Conservation (phyloP, 2,113 vertebrate species). For the Oreotrochilus melanogaster region DNA sequence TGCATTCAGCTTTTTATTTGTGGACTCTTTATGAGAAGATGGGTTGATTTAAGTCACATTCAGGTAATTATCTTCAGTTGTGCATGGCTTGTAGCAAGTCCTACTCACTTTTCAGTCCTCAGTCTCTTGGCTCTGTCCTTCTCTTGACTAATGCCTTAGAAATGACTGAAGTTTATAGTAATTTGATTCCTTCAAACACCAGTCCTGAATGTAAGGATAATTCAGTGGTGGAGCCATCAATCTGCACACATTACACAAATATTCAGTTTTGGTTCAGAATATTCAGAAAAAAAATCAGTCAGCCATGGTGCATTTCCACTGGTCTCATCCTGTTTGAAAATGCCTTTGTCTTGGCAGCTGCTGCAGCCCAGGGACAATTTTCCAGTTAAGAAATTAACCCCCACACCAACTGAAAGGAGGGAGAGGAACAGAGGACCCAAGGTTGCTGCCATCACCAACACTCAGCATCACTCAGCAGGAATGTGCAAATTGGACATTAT, state of each 20-base stretch:
- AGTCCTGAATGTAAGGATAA: not conserved
- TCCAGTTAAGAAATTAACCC: not conserved
- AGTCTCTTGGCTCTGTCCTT: not conserved
- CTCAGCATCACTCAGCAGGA: not conserved
- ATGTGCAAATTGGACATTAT: not conserved
- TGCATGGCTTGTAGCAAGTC: not conserved
- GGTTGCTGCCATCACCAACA: accelerated
- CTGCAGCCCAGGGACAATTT: not conserved
- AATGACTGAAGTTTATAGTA: not conserved
- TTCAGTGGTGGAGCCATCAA: not conserved
- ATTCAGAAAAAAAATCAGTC: not conserved
- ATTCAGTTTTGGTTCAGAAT: too few relatives aligned
- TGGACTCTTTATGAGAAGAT: not conserved
- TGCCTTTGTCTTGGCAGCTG: accelerated
- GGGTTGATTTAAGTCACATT: not conserved
- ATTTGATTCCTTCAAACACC: not conserved
- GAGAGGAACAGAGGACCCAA: not conserved
- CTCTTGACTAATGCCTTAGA: not conserved
- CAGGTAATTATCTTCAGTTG: not conserved
- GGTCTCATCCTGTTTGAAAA: not conserved
- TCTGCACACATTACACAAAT: too few relatives aligned
- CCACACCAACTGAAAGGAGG: not conserved
- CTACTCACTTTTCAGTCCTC: not conserved
- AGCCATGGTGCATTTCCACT: not conserved
- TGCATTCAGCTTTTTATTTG: not conserved